Evolutionary conservation across 2,113 vertebrate species (phyloP).

Genomic region (Tapirus terrestris): DNA sequence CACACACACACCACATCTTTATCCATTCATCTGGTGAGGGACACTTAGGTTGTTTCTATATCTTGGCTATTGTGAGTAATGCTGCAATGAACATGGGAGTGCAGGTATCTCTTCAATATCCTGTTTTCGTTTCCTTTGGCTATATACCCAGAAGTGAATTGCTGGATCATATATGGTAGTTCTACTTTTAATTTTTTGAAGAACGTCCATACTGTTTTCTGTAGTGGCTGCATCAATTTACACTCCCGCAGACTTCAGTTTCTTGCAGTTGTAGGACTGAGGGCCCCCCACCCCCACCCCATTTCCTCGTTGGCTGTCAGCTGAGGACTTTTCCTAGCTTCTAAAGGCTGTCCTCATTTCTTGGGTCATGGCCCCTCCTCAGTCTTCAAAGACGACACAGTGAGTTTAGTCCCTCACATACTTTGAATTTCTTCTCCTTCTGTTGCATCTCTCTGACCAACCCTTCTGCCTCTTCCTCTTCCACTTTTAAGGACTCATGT

Average conservation of each 20-base stretch:
- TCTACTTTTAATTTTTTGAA: neutral
- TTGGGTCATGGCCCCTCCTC: neutral
- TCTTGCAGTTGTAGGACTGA: neutral
- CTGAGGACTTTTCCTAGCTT: neutral
- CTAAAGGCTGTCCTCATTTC: neutral
- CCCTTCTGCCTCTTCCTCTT: neutral
- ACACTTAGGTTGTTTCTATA: neutral
- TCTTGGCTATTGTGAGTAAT: neutral
- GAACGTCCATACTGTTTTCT: neutral
- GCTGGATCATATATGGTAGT: neutral
- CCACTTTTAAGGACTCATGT: neutral
- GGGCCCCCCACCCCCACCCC: neutral
- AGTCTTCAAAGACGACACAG: neutral
- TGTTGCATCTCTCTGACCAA: neutral
- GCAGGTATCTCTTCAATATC: neutral
- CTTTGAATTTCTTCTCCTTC: neutral
- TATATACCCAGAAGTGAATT: neutral
- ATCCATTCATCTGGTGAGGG: neutral
- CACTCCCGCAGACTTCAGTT: neutral
- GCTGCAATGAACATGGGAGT: neutral
- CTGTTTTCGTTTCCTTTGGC: neutral
- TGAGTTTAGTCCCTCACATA: neutral
- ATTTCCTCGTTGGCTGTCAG: neutral
- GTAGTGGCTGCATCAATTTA: neutral
- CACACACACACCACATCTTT: neutral